Evolutionary conservation across 2,113 vertebrate species (phyloP).

Genomic region (Myocastor coypus): DNA sequence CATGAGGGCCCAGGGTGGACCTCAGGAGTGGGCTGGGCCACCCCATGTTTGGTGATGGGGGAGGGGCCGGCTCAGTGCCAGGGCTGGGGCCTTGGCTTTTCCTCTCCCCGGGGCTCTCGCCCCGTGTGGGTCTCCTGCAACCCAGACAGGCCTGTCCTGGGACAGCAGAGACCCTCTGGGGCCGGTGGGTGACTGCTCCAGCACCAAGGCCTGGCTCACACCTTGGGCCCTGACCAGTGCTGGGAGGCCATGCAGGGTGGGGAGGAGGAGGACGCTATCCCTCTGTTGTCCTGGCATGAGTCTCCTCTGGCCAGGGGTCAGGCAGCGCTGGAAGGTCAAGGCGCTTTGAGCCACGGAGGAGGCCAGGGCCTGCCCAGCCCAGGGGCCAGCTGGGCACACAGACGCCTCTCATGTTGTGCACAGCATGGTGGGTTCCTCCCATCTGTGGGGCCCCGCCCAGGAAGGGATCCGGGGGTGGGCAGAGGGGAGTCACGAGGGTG

Average conservation of each 20-base stretch:
- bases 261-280: not conserved
- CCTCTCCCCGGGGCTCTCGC: not conserved
- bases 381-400: not conserved
- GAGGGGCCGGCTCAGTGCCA: accelerated
- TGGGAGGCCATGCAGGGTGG: not conserved
- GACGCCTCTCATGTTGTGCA: not conserved
- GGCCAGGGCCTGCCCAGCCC: not conserved
- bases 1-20: not conserved
- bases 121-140: not conserved
- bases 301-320: not conserved
- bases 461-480: not conserved
- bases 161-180: not conserved
- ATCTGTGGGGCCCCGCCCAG: not conserved
- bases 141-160: not conserved
- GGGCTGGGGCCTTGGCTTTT: not conserved
- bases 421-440: accelerated
- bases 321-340: not conserved
- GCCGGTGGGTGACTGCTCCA: not conserved
- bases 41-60: no score
- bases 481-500: not conserved
- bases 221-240: accelerated
- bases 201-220: no score
- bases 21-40: not conserved
- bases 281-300: not conserved
- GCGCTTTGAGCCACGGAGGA: not conserved